Conservation (phyloP, 2,797 vertebrate species). For the Brotogeris chrysoptera region DNA sequence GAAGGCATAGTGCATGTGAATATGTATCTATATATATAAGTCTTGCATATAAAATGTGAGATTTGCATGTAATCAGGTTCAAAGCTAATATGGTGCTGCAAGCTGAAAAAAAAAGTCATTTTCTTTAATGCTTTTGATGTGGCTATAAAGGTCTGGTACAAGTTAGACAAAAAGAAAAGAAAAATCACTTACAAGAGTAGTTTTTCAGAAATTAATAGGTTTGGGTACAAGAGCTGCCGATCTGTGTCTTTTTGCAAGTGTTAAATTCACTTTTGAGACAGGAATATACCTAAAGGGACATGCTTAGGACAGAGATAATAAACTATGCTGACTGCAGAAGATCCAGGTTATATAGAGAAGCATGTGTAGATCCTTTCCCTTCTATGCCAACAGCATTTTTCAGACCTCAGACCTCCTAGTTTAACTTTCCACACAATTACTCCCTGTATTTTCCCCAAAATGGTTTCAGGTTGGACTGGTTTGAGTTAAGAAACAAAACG, state of each 20-base stretch:
- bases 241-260: not conserved
- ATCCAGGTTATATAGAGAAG: not conserved
- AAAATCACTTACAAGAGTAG: not conserved
- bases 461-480: not conserved
- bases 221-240: not conserved
- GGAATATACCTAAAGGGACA: not conserved
- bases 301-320: not conserved
- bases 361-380: not conserved
- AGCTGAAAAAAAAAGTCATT: not conserved
- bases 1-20: fast-evolving
- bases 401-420: not conserved
- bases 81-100: not conserved
- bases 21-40: too few relatives aligned
- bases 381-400: not conserved
- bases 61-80: not conserved
- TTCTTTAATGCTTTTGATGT: not conserved
- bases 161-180: not conserved
- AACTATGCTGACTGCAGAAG: not conserved
- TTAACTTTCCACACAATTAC: not conserved
- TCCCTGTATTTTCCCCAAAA: not conserved
- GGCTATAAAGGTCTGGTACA: not conserved
- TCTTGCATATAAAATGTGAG: not conserved
- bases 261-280: not conserved
- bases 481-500: not conserved
- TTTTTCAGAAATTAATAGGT: not conserved